Evolutionary conservation across 2,113 vertebrate genomes (phyloP), one percentile per base, ranked within the genome.

Genomic region (Daphoenositta chrysoptera): DNA sequence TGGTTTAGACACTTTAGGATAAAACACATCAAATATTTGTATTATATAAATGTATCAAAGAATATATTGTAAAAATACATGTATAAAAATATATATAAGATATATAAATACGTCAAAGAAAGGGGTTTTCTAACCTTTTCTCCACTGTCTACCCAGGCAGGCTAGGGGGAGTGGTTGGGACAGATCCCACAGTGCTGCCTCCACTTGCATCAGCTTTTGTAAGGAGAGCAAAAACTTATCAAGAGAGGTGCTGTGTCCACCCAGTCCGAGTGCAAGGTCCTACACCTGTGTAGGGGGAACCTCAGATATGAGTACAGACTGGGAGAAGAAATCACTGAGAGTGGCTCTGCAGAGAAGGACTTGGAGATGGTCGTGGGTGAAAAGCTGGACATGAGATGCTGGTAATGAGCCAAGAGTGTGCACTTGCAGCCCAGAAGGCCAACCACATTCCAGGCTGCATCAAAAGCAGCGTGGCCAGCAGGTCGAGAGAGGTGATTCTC

Each of bases 401-500:
- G 35, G 31, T 15, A 20, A 14, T 30, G 39, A 82, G 53, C 39
- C 30, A 68, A 4, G 16, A 60, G 20, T 15, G 24, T 68, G 17
- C 26, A 18, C n/a, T 53, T 61, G 47, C 21, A 47, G n/a, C 30
- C 63, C 40, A 40, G 54, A 47, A 21, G 30, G n/a, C 26, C 20
- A 53, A 3, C 20, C 20, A 24, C 39, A 26, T 60, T 30, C 61
- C 53, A 20, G 23, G 5, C 20, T 82, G 53, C 20, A 40, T 68
- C 53, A 47, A 60, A 89, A 61, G 20, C 21, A 39, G 4, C 2
- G 2, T 10, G 30, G 24, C 45, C n/a, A 82, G 39, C 6, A n/a
- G 11, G 39, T 4, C 0, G 0, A 40, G 39, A 24, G 47, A 22
- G 21, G 17, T 6, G 21, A 40, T 61, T 75, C 30, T 68, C n/a